Conservation (phyloP, 1,140 invertebrate genomes). For the Zaprionus davidi region DNA sequence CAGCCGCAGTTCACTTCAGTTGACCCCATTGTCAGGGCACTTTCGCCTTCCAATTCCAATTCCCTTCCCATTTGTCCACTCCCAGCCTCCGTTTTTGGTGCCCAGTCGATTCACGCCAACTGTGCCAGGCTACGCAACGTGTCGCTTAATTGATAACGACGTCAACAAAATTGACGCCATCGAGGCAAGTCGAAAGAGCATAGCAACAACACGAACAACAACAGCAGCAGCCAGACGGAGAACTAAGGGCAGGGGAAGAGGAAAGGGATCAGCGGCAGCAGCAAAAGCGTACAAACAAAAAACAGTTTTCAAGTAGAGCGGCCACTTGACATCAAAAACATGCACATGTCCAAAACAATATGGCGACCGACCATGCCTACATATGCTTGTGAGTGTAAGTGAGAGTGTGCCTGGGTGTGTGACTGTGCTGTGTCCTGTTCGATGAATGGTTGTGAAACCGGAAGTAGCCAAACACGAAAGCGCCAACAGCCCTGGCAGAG, state of each 20-base stretch:
- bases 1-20: slow-evolving; percentile 20
- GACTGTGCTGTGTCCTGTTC: slow-evolving; percentile 3
- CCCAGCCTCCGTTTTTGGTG: slow-evolving; percentile 39
- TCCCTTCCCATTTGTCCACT: slow-evolving; percentile 14
- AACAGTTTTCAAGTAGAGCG: slow-evolving; percentile 74
- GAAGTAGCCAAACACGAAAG: slow-evolving; percentile 62
- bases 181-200: slow-evolving; percentile 58
- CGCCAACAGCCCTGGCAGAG: background rate
- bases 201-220: slow-evolving; percentile 32
- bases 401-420: slow-evolving; percentile 11
- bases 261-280: slow-evolving; percentile 4
- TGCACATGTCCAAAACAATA: slow-evolving; percentile 77
- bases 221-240: slow-evolving; percentile 37
- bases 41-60: background rate
- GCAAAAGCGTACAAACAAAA: slow-evolving; percentile 40
- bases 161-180: slow-evolving; percentile 77
- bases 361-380: slow-evolving; percentile 50
- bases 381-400: slow-evolving; percentile 19
- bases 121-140: slow-evolving; percentile 72
- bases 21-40: slow-evolving; percentile 43
- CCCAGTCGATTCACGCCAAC: slow-evolving; percentile 71
- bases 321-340: slow-evolving; percentile 78
- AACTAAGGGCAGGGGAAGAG: slow-evolving; percentile 29
- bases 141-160: slow-evolving; percentile 80
- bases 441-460: slow-evolving; percentile 42